Evolutionary conservation across 2,888 invertebrate genomes (phyloP), one percentile per base, ranked within the genome.

Genomic region (Tanypteryx hageni): DNA sequence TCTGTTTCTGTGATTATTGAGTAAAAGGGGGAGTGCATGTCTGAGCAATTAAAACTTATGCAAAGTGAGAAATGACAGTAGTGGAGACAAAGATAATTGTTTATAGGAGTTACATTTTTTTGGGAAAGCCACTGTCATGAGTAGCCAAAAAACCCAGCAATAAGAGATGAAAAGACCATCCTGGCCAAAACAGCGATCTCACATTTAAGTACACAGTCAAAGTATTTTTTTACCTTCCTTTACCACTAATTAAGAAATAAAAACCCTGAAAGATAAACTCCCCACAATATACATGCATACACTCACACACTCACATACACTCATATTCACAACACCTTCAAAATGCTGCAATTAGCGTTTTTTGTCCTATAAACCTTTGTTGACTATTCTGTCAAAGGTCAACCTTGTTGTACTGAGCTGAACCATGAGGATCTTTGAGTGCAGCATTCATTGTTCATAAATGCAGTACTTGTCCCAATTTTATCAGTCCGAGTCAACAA

Each of bases 241-340:
- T 89, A 89, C 89, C 89, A 89, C 89, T 89, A 89, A 89, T 89
- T 89, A 89, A 89, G 89, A 89, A 89, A 89, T 89, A 89, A 89
- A 86, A 89, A 89, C 89, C 89, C 89, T 89, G 89, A 89, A 89
- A 89, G 64, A 64, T 89, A 89, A 89, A 44, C 89, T 89, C 89
- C 89, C 89, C 89, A 89, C 89, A 68, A 89, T 89, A 89, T 89
- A 89, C 89, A 89, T 31, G 31, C 89, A 89, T 64, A n/a, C 89
- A 68, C 68, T 18, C 86, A 14, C 86, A 61, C 86, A 16, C 61
- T 86, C 76, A 86, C 61, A 59, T 64, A 64, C 44, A 44, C 89
- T 64, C 44, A 64, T 64, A 76, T 76, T 89, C 89, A 57, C 83
- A 83, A 83, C 83, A 89, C 31, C 89, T 64, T 89, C 89, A 64